Conservation (phyloP, 2,113 vertebrate species). For the Macquaria ambigua region DNA sequence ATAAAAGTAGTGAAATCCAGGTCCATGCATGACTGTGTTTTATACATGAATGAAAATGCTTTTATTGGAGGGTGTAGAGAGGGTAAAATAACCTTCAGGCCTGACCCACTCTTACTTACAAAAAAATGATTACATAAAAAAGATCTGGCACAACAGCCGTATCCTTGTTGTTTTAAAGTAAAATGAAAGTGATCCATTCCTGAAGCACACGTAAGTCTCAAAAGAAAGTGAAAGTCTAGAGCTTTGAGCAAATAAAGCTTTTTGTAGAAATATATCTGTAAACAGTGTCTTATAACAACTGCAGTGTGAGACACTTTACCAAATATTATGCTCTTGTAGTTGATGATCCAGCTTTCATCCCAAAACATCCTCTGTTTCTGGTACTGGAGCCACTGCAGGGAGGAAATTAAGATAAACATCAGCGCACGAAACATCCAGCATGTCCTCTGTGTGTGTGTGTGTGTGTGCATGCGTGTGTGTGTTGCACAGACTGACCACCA, state of each 20-base stretch:
- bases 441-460: not conserved
- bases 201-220: not conserved
- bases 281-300: not conserved
- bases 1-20: not conserved
- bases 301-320: conserved; percentile 66
- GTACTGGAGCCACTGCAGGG: conserved; percentile 84
- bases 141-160: not conserved
- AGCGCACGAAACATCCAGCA: not conserved
- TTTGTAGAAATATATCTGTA: not conserved
- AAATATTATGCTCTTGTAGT: conserved; percentile 83
- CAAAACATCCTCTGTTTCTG: conserved; percentile 89
- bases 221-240: conserved; percentile 10
- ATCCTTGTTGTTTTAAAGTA: not conserved
- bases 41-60: not conserved
- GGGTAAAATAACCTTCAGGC: not conserved
- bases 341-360: conserved; percentile 88
- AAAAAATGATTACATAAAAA: not conserved
- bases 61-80: not conserved
- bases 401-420: conserved; percentile 26
- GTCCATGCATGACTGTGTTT: too few species aligned
- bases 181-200: conserved; percentile 2
- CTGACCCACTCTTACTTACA: not conserved
- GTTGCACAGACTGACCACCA: conserved; percentile 77
- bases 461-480: conserved; percentile 14
- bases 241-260: not conserved